Conservation (phyloP, 2,797 vertebrate genomes). For the Gallinago solitaria region DNA sequence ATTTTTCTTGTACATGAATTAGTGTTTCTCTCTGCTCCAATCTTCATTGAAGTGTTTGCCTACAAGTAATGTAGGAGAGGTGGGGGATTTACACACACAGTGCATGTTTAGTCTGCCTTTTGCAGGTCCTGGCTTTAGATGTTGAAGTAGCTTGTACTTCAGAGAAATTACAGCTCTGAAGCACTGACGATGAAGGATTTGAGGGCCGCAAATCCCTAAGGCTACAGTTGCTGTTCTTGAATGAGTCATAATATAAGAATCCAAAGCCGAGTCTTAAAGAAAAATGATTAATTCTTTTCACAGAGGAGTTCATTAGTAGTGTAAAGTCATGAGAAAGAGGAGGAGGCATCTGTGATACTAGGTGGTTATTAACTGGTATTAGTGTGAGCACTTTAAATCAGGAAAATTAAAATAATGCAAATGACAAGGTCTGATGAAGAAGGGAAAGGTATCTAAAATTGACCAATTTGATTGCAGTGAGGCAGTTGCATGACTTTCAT, state of each 20-base stretch:
- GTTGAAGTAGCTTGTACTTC: background rate
- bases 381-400: background rate
- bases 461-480: background rate
- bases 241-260: conserved; percentile 1
- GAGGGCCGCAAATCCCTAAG: background rate
- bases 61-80: background rate
- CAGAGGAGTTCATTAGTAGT: conserved; percentile 24
- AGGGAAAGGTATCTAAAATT: background rate
- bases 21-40: background rate
- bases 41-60: background rate
- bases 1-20: background rate
- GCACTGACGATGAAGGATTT: background rate
- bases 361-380: background rate
- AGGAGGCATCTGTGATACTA: background rate
- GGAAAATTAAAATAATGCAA: background rate
- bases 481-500: background rate
- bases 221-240: background rate
- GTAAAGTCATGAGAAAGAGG: conserved; percentile 8
- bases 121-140: background rate
- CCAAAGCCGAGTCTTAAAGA: background rate
- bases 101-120: background rate
- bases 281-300: conserved; percentile 26
- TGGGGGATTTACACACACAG: background rate
- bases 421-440: background rate
- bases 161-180: background rate